A percentile compares a stretch with the other conserved stretches of the same genome.
Evolutionary conservation across 2,888 invertebrate genomes (phyloP).

Genomic region (Bugulina stolonifera): DNA sequence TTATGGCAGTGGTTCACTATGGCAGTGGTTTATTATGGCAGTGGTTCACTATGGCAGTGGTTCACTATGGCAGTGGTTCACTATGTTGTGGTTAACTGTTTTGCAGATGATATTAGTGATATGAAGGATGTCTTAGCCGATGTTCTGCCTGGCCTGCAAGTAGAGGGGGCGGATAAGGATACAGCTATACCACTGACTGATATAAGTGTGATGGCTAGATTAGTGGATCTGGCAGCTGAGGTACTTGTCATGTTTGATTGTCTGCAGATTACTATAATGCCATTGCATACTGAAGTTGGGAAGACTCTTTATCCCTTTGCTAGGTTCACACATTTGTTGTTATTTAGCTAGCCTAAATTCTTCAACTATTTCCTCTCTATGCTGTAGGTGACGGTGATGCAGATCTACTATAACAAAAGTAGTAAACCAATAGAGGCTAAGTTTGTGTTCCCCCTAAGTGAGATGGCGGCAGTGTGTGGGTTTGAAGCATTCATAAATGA

Average conservation of each 20-base stretch:
- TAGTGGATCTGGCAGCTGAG: conserved; percentile 50
- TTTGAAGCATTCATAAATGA: conserved; percentile 55
- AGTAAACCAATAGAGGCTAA: conserved; percentile 48
- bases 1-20: no score
- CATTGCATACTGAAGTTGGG: no score
- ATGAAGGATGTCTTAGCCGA: neutral
- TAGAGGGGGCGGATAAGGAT: conserved; percentile 32
- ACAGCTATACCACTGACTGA: conserved; percentile 41
- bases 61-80: no score
- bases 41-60: no score
- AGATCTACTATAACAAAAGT: conserved; percentile 39
- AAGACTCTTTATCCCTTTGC: no score
- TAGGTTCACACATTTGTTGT: no score
- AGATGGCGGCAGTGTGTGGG: conserved; percentile 53
- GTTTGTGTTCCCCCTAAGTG: conserved; percentile 54
- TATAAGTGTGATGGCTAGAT: conserved; percentile 46
- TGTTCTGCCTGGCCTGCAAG: conserved; percentile 12
- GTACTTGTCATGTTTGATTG: conserved; percentile 36
- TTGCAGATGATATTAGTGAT: neutral
- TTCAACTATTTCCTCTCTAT: no score
- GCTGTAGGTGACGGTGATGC: neutral
- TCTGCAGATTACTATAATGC: no score
- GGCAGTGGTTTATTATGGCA: no score
- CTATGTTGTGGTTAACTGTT: no score
- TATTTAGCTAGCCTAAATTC: no score